Evolutionary conservation across 2,888 invertebrate genomes (phyloP).

Genomic region (Dryobotodes eremita): DNA sequence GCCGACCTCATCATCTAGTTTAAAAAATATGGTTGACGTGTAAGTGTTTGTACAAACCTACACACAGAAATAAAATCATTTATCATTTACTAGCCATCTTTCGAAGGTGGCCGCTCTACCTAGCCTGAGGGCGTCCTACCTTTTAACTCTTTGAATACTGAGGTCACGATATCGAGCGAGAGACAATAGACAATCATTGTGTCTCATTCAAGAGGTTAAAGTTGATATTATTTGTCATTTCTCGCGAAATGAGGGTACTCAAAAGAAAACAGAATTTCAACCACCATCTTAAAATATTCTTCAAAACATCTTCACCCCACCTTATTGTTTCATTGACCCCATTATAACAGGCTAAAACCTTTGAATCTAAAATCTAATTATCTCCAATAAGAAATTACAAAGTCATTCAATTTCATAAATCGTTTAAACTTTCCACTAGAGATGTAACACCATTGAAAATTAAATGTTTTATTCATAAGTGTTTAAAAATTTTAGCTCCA

Average conservation of each 20-base stretch:
- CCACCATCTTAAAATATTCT: conserved; percentile 1
- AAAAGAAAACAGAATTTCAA: conserved; percentile 3
- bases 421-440: conserved; percentile 69
- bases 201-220: neutral
- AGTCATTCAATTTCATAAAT: conserved; percentile 67
- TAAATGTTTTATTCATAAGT: conserved; percentile 87
- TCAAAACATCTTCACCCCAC: conserved; percentile 17
- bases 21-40: too few species aligned
- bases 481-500: conserved; percentile 79
- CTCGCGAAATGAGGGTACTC: neutral
- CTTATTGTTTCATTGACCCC: conserved; percentile 31
- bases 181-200: too few species aligned
- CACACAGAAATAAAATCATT: too few species aligned
- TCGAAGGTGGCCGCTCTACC: neutral
- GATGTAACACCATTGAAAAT: conserved; percentile 76
- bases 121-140: neutral
- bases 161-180: too few species aligned
- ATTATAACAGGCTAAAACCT: conserved; percentile 39
- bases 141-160: too few species aligned
- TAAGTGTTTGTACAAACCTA: too few species aligned
- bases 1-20: too few species aligned
- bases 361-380: conserved; percentile 65
- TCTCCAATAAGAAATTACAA: conserved; percentile 63
- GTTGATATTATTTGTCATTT: neutral
- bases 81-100: neutral